A percentile compares a stretch with the other conserved stretches of the same genome.
phyloP scores from a whole-genome alignment of 2,113 vertebrate species.

The Oryzias melastigma region DNA sequence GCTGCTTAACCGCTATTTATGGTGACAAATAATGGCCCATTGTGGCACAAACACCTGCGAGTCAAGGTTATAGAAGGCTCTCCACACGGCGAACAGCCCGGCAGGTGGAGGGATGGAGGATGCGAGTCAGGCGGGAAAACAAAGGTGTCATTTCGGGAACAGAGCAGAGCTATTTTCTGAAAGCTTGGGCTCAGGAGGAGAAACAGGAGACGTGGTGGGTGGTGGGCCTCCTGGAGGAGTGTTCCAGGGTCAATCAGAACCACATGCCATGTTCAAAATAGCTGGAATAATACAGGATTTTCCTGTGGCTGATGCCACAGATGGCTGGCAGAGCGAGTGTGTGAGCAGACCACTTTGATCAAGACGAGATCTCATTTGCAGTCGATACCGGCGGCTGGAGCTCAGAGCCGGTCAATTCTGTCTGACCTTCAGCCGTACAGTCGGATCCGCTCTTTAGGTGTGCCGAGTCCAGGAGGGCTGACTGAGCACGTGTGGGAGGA shows the following conservation, averaged over 20 bases:
- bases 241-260: slow-evolving; percentile 74
- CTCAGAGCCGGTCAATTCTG: slow-evolving; percentile 69
- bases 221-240: background rate
- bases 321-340: slow-evolving; percentile 16
- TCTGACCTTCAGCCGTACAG: slow-evolving; percentile 76
- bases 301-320: slow-evolving; percentile 45
- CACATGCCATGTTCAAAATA: slow-evolving; percentile 67
- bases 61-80: slow-evolving; percentile 93
- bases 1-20: slow-evolving; percentile 86
- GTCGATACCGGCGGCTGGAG: slow-evolving; percentile 59
- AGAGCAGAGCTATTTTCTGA: slow-evolving; percentile 66
- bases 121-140: slow-evolving; percentile 8
- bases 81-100: slow-evolving; percentile 55
- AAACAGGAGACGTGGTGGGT: slow-evolving; percentile 1
- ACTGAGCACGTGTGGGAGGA: slow-evolving; percentile 32
- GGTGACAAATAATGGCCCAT: slow-evolving; percentile 90
- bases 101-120: slow-evolving; percentile 11
- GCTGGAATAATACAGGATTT: slow-evolving; percentile 35
- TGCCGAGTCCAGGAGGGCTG: slow-evolving; percentile 6
- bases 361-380: slow-evolving; percentile 70
- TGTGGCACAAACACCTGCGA: slow-evolving; percentile 85
- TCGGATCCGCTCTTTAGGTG: slow-evolving; percentile 32
- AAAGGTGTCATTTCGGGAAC: slow-evolving; percentile 50
- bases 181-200: slow-evolving; percentile 31
- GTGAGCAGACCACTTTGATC: slow-evolving; percentile 51